Evolutionary conservation across 2,888 invertebrate genomes (phyloP).

Genomic region (Tribolium freemani): DNA sequence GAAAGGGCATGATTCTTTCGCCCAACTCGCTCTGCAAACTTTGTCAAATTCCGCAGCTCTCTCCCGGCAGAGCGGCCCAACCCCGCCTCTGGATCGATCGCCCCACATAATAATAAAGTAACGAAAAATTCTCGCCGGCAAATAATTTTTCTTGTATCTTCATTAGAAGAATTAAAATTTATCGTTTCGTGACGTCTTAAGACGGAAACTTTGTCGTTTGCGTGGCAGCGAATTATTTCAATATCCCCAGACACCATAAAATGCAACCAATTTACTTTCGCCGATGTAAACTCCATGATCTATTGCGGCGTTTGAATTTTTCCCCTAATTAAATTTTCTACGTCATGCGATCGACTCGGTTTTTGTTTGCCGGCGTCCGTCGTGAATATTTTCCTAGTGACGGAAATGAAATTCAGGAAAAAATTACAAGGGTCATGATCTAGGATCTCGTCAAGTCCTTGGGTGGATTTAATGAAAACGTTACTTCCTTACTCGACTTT

Average conservation of each 20-base stretch:
- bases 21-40: slow-evolving; percentile 8
- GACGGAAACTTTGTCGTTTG: neutral
- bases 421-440: neutral
- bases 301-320: no score
- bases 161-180: neutral
- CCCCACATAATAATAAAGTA: slow-evolving; percentile 4
- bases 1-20: neutral
- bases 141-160: neutral
- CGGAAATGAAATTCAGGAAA: neutral
- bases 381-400: no score
- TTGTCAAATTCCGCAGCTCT: slow-evolving; percentile 9
- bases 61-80: slow-evolving; percentile 1
- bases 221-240: neutral
- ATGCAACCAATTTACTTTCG: neutral
- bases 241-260: neutral
- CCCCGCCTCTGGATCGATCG: slow-evolving; percentile 5
- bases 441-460: neutral
- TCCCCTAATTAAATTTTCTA: no score
- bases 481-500: neutral
- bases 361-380: no score
- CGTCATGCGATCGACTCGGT: neutral
- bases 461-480: neutral
- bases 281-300: neutral
- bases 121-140: neutral
- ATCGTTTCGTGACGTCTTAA: neutral